A percentile compares a stretch with the other conserved stretches of the same genome.
Evolutionary conservation across 2,888 invertebrate genomes (phyloP).

Genomic region (Capitulum mitella): DNA sequence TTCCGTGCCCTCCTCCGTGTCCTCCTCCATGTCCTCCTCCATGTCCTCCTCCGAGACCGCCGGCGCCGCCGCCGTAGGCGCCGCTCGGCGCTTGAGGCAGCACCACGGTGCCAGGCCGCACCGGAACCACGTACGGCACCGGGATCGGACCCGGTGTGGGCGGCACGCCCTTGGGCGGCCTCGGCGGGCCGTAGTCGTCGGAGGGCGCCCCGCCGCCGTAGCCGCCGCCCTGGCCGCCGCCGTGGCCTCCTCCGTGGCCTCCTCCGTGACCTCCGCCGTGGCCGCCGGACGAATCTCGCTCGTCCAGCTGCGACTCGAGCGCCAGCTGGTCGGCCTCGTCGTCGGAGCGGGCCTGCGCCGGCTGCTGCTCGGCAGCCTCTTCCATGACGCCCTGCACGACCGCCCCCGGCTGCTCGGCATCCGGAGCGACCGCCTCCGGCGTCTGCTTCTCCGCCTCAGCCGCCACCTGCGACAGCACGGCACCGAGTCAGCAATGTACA

Average conservation of each 20-base stretch:
- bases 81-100: conserved; percentile 3
- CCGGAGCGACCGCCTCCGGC: neutral
- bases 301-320: neutral
- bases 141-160: neutral
- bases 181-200: conserved; percentile 21
- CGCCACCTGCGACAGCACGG: neutral
- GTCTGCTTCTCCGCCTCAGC: neutral
- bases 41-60: neutral
- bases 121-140: neutral
- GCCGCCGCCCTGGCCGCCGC: neutral
- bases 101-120: conserved; percentile 9
- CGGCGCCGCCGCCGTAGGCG: neutral
- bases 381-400: neutral
- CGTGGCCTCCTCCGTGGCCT: neutral
- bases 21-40: neutral
- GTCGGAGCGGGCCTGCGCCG: neutral
- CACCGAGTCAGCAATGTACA: too few species aligned
- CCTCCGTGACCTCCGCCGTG: neutral
- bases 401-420: neutral
- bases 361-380: neutral
- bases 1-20: neutral
- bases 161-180: conserved; percentile 10
- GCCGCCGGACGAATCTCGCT: conserved; percentile 3
- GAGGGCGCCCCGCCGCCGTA: neutral
- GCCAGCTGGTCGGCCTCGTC: neutral